Conservation (phyloP, 2,888 invertebrate genomes). For the Stenodema calcarata region DNA sequence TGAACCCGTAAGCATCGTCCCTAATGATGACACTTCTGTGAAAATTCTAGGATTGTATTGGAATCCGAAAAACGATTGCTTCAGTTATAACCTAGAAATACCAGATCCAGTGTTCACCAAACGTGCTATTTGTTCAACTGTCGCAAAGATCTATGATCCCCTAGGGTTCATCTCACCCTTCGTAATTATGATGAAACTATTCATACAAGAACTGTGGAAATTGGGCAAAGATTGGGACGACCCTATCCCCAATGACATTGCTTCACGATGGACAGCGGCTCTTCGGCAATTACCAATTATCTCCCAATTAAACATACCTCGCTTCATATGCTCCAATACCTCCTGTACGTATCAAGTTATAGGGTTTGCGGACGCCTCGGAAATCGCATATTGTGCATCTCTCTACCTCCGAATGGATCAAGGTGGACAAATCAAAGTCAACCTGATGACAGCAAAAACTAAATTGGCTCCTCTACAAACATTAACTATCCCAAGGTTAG, state of each 20-base stretch:
- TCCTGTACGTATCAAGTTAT: neutral
- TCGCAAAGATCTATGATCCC: constrained; percentile 16
- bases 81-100: neutral
- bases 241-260: neutral
- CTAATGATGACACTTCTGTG: constrained; percentile 32
- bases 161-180: neutral
- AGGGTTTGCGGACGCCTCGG: neutral
- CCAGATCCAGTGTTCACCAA: neutral
- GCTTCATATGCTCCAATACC: neutral
- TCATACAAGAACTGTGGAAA: neutral
- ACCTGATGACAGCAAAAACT: constrained; percentile 4
- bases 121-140: neutral
- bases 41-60: constrained; percentile 55
- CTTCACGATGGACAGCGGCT: neutral
- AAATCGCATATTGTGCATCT: neutral
- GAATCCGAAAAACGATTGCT: constrained; percentile 27
- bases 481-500: neutral
- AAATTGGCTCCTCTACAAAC: constrained; percentile 18
- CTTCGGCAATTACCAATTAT: neutral
- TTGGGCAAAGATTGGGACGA: no score
- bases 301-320: neutral
- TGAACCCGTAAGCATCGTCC: neutral
- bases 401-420: neutral
- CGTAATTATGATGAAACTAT: neutral
- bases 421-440: neutral